Conservation (phyloP, 2,113 vertebrate species). For the Chaetura pelagica region DNA sequence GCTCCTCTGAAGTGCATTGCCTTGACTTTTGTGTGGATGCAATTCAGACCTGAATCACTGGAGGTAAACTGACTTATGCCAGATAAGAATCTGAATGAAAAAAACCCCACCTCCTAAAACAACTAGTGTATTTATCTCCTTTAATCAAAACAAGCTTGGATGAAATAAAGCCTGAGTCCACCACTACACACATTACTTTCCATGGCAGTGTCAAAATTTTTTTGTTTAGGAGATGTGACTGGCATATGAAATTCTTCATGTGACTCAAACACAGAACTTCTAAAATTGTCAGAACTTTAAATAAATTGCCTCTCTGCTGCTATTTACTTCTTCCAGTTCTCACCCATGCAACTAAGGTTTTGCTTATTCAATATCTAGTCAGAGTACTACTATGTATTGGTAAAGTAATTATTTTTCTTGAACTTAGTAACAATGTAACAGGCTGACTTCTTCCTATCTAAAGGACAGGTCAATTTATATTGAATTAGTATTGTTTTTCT, state of each 20-base stretch:
- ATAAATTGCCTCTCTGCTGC: background rate
- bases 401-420: conserved; percentile 25
- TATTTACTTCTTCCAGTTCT: background rate
- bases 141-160: background rate
- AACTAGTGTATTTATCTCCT: background rate
- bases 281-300: background rate
- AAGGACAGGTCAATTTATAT: background rate
- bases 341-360: background rate
- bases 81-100: background rate
- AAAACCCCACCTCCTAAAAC: background rate
- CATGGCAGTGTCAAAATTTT: background rate
- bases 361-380: background rate
- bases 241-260: background rate
- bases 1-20: background rate
- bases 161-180: background rate
- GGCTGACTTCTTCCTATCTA: background rate
- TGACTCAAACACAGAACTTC: background rate
- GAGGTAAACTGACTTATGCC: background rate
- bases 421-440: background rate
- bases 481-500: background rate
- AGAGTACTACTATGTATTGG: background rate
- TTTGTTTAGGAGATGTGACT: conserved; percentile 26
- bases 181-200: background rate
- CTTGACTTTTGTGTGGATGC: background rate
- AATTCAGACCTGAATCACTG: background rate